Base-by-base conservation (phyloP, 2,113 vertebrate species). In the Piaya cayana region DNA sequence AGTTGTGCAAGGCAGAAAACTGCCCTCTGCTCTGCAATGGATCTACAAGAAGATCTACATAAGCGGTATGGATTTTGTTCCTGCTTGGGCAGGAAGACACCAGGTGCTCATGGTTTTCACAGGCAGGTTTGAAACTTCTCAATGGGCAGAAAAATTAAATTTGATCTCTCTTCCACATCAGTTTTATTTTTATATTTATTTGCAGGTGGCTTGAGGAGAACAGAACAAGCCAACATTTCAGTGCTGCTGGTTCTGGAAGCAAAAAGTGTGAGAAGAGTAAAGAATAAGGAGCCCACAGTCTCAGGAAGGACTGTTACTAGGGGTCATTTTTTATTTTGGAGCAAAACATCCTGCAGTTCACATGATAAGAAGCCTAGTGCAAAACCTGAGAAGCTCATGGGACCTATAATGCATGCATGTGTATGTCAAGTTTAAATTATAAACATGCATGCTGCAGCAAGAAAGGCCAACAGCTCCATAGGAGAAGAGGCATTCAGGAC, bases 271-370 rank as follows among this genome's bases (percentile, higher is more conserved):
- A 43, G 53, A 90, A 93, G 87, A 91, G 26, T 29, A 36, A 67
- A 75, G 65, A 43, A 92, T 34, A 85, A 89, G 62, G 58, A 94
- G 67, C 29, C 29, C 27, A 26, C 8, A 58, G 70, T 80, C 67
- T 88, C 37, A 39, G 30, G 27, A 93, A 60, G 16, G 53, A 68
- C 20, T 3, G 1, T 22, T 82, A 89, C 87, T 12, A 74, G 49
- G 23, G 27, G 43, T 68, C 3, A 56, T 75, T 89, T 91, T 94
- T 62, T 45, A 39, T 78, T 88, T 64, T 60, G 90, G 87, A 94
- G 83, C 49, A 37, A 63, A 92, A 56, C 47, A 27, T 27, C 27
- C 60, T 64, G 93, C 0, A 30, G 84, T 93, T 91, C 84, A 72
- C 19, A 39, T 1, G 30, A 62, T 65, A 78, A 85, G 75, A 85